Conservation (phyloP, 2,113 vertebrate species). For the Merops nubicus region DNA sequence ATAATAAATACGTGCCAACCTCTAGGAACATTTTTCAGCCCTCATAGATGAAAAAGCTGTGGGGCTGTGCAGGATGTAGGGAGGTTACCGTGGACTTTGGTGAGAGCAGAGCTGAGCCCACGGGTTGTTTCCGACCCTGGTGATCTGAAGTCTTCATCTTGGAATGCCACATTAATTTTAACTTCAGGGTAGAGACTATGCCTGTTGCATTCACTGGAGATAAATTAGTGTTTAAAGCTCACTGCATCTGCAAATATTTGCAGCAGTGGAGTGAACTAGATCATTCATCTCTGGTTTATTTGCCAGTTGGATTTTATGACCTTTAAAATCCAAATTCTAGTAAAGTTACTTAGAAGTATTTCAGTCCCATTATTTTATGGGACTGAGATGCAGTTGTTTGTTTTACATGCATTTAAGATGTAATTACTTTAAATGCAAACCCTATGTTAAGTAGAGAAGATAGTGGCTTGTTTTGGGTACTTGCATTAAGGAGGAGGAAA, state of each 20-base stretch:
- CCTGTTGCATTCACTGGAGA: background rate
- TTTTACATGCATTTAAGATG: background rate
- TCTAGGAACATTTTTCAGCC: background rate
- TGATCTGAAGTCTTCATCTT: background rate
- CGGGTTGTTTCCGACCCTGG: background rate
- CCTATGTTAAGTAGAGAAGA: background rate
- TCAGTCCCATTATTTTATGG: background rate
- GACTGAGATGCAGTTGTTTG: background rate
- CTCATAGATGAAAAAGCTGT: accelerated
- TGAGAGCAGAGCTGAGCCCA: background rate
- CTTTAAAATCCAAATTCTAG: background rate
- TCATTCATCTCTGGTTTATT: background rate
- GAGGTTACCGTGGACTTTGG: accelerated
- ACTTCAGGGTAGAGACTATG: background rate
- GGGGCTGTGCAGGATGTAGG: background rate
- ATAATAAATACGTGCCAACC: background rate
- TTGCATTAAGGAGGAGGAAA: background rate
- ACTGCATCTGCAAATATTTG: background rate
- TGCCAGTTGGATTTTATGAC: background rate
- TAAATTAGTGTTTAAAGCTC: background rate
- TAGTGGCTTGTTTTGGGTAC: background rate
- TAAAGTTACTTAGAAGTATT: background rate
- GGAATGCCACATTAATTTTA: background rate
- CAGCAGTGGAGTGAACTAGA: background rate
- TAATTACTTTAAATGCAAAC: background rate